Evolutionary conservation across 1,140 invertebrate species (phyloP).

Genomic region (Palaemon carinicauda): DNA sequence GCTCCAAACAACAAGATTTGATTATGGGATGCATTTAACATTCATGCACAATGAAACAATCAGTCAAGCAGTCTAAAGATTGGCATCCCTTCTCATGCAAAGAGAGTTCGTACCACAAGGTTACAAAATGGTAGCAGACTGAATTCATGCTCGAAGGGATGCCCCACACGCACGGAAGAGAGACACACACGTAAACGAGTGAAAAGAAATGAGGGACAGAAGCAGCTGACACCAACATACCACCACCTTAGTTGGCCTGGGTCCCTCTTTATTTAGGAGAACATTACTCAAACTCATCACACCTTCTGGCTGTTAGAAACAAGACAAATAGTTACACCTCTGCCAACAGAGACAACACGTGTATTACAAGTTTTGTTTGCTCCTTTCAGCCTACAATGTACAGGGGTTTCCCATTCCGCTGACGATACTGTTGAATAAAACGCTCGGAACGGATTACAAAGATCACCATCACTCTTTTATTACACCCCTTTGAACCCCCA

Average conservation of each 20-base stretch:
- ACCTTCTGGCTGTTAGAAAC: slow-evolving; percentile 58
- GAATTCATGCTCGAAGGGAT: neutral
- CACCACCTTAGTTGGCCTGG: slow-evolving; percentile 51
- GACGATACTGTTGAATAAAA: no score
- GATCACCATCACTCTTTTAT: no score
- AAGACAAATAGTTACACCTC: slow-evolving; percentile 31
- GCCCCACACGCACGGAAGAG: neutral
- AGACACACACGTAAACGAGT: neutral
- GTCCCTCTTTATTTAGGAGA: slow-evolving; percentile 41
- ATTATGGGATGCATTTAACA: no score
- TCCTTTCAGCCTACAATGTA: neutral
- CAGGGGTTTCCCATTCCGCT: neutral
- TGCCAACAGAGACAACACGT: neutral
- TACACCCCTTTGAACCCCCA: no score
- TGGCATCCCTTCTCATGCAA: no score
- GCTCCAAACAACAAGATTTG: no score
- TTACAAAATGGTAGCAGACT: neutral
- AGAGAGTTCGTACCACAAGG: no score
- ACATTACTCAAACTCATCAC: slow-evolving; percentile 51
- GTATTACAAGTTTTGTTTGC: neutral
- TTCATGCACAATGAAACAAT: no score
- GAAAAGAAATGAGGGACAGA: neutral
- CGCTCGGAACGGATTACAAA: no score
- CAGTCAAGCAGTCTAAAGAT: no score
- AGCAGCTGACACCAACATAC: slow-evolving; percentile 42